Evolutionary conservation across 2,888 invertebrate genomes (phyloP).

Genomic region (Acrobasis suavella): DNA sequence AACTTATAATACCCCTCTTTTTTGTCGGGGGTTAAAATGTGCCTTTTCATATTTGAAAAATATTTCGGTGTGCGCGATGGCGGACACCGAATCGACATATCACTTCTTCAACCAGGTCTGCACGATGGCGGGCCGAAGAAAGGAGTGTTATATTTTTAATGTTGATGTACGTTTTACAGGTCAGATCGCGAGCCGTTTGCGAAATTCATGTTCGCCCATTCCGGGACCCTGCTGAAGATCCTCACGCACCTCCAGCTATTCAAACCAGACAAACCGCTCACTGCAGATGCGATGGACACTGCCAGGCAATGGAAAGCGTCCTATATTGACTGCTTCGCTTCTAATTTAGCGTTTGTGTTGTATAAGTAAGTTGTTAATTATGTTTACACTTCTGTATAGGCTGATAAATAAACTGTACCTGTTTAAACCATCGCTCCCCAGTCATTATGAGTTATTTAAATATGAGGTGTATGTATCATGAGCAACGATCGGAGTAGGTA

Average conservation of each 20-base stretch:
- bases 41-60: too few species aligned
- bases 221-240: conserved; percentile 90
- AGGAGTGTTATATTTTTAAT: conserved; percentile 9
- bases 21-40: too few species aligned
- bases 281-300: conserved; percentile 73
- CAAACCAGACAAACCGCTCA: conserved; percentile 83
- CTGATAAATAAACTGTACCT: too few species aligned
- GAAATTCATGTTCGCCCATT: conserved; percentile 90
- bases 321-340: conserved; percentile 89
- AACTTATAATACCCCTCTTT: too few species aligned
- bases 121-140: too few species aligned
- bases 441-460: too few species aligned
- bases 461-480: too few species aligned
- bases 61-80: too few species aligned
- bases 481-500: too few species aligned
- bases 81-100: too few species aligned
- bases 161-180: conserved; percentile 41
- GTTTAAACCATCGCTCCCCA: too few species aligned
- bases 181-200: conserved; percentile 63
- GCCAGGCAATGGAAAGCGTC: conserved; percentile 83
- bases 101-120: too few species aligned
- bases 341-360: conserved; percentile 89
- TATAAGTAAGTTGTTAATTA: conserved; percentile 81
- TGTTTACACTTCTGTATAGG: background rate
- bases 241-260: conserved; percentile 88